These are phyloP conservation scores for Pandemis cinnamomeana DNA, from an alignment of 2,888 invertebrate species.

Conservation along the genomic window DNA sequence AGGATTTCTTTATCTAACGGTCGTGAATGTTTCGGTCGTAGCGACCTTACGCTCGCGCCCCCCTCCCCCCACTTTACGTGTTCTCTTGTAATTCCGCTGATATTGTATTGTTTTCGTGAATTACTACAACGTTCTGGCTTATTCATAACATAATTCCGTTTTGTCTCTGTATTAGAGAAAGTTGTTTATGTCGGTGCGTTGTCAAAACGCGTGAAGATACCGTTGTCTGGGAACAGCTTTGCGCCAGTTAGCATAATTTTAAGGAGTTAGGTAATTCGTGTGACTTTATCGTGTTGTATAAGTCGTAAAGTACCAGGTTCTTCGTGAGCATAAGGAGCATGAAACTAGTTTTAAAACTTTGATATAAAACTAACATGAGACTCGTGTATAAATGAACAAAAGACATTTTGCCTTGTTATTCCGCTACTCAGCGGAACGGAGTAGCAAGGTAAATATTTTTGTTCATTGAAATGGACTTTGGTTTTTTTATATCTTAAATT, in stretches of 20 bases:
- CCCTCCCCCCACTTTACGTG: conserved; percentile 35
- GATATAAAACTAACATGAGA: too few species aligned
- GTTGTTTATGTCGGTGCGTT: conserved; percentile 31
- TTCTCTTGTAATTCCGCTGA: conserved; percentile 34
- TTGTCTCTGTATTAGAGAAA: conserved; percentile 37
- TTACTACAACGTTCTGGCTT: conserved; percentile 37
- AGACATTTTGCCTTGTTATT: too few species aligned
- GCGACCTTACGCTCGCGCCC: conserved; percentile 28
- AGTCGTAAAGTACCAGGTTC: neutral
- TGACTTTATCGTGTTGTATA: conserved; percentile 1
- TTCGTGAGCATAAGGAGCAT: too few species aligned
- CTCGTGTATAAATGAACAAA: too few species aligned
- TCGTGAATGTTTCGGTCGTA: conserved; percentile 38
- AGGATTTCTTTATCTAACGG: conserved; percentile 40
- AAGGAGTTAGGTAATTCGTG: neutral
- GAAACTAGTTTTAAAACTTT: too few species aligned
- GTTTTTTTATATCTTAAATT: too few species aligned
- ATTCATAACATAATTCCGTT: conserved; percentile 43
- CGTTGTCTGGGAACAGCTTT: conserved; percentile 9
- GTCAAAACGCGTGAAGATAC: conserved; percentile 17
- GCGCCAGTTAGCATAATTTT: conserved; percentile 11
- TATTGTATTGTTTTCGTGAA: conserved; percentile 44
- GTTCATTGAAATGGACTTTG: too few species aligned
- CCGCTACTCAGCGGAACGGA: too few species aligned
- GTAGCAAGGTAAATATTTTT: too few species aligned